Evolutionary conservation across 2,113 vertebrate genomes (phyloP), one percentile per base, ranked within the genome.

Genomic region (Odontesthes bonariensis): DNA sequence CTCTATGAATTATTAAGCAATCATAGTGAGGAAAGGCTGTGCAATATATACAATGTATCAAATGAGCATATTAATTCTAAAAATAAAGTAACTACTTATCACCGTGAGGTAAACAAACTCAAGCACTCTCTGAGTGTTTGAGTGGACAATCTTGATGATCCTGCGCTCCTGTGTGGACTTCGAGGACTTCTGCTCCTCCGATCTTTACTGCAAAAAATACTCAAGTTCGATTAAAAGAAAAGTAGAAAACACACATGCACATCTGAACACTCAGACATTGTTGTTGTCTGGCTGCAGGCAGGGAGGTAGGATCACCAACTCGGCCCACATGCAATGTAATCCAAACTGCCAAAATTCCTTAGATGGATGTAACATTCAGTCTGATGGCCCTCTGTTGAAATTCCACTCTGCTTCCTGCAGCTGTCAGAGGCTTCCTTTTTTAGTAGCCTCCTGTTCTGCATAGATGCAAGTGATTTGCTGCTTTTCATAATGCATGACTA

Each of bases 151-250:
- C 69, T 52, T 55, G 42, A 17, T 44, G 12, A 58, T 57, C 27
- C 42, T 53, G 8, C 11, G 68, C 31, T 14, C 3, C 81, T 14
- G 49, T 3, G 8, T 70, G 81, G 69, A 94, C 35, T 61, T 81
- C 89, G 54, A 94, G 91, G 38, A 95, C 91, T 70, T 95, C 91
- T 38, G 93, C 92, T 19, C 82, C 88, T 47, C 93, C 93, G 14
- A 93, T 70, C 46, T 31, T 82, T 61, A 86, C 93, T 92, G 88
- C n/a, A 84, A 74, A 62, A n/a, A 61, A 49, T 16, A 70, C 16
- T 58, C 9, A 12, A 1, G 12, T 75, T 12, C 79, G 32, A 55
- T 4, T 46, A 8, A 49, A 5, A 22, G 2, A 19, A 49, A 17
- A 49, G 46, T 17, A 7, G 17, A 49, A 5, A 49, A 49, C 7